Base-by-base conservation (phyloP, 2,113 vertebrate genomes). In the Callocephalon fimbriatum region DNA sequence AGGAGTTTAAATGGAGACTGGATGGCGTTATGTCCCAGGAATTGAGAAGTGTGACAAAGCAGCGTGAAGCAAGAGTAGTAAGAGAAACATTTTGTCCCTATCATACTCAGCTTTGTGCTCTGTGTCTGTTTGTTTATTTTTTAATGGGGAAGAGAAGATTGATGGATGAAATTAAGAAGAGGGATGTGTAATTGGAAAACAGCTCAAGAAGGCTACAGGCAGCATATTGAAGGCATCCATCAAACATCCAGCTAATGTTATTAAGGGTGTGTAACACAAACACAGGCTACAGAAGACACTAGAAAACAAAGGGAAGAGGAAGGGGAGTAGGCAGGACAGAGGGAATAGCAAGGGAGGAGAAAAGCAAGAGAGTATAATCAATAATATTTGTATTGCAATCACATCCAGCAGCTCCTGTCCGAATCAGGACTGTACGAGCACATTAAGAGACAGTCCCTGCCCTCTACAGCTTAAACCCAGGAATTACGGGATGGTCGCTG, bases 211-310 rank as follows among this genome's bases (percentile, higher is more conserved):
- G 96, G 86, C 96, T 95, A 93, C 75, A 95, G 56, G 91, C 92
- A 97, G 92, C 93, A 96, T 98, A 98, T 97, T 97, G 97, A 96
- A 97, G 77, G 92, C 96, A 98, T 98, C 97, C 95, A 97, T 98
- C 97, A 97, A 95, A 84, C 77, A 83, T 72, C 90, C 83, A 73
- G 81, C 84, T 97, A 95, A 97, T 72, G 80, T 72, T 95, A 67
- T 97, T 97, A 95, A 29, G 95, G 62, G 93, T 96, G 89, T 65
- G 66, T 85, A 96, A 92, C 56, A 87, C 70, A 93, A 93, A 83
- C 35, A 79, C 37, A 67, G 63, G 58, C 90, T 95, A 67, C 87
- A 94, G 84, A 81, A 96, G 73, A 72, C 80, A 79, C 77, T 35
- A 59, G 63, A 59, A 35, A 15, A 56, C 83, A 76, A 75, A 62